Evolutionary conservation across 2,888 invertebrate genomes (phyloP), one percentile per base, ranked within the genome.

Genomic region (Peribatodes rhomboidaria): DNA sequence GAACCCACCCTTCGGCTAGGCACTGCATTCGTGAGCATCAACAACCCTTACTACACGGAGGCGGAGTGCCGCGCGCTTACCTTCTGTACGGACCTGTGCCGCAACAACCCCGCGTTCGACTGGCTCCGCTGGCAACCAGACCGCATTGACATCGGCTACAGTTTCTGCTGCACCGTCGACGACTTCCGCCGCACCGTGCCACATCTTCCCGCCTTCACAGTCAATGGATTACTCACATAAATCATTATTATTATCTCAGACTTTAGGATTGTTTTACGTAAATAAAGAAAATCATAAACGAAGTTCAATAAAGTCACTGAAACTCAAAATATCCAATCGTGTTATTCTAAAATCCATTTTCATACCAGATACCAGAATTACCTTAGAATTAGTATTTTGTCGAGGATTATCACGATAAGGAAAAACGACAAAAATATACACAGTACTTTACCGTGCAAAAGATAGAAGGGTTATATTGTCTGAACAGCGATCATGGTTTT

Each of bases 151-250:
- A 78, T 88, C 14, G 95, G 96, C 0, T 94, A 94, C 82, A 94
- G 94, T 50, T 95, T 95, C 82, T 95, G 95, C 74, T 96, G 96
- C 78, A 86, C 88, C 1, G 87, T 96, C 18, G 85, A 92, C 22
- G 94, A 95, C 68, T 94, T 96, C 74, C 88, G 94, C 47, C 86
- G 87, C 68, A 84, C 84, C 1, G 85, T 96, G 9, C 86, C 89
- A 0, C 91, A 93, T 68, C 79, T 95, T n/a, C 95, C 95, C 0
- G 70, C 82, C 2, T 90, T 95, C 53, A 80, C 83, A 16, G 93
- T 94, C 4, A 84, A 80, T 44, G 93, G 88, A n/a, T 83, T 94
- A 14, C 79, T 91, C 31, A 72, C 87, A 2, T 73, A 69, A 18
- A 27, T 42, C 4, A 10, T 1, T 42, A n/a, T n/a, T n/a, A n/a